phyloP scores from a whole-genome alignment of 2,797 vertebrate species.

The Premnoplex brunnescens region DNA sequence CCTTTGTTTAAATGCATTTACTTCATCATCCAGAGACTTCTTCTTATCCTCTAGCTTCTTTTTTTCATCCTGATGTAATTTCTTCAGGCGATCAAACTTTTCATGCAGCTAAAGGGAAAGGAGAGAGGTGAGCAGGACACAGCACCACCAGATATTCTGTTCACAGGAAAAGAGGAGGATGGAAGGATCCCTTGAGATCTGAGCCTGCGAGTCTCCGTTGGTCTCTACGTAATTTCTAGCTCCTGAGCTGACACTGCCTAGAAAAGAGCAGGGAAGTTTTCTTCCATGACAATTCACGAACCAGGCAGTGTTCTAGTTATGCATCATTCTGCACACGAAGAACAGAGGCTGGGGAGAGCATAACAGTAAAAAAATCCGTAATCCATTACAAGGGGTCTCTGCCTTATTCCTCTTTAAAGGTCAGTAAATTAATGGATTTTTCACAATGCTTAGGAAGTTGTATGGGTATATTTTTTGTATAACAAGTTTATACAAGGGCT shows the following conservation, averaged over 20 bases:
- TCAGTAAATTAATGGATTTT: background rate
- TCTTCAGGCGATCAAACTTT: conserved; percentile 98
- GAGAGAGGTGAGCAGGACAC: background rate
- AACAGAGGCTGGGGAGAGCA: background rate
- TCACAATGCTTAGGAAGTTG: background rate
- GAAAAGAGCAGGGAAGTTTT: background rate
- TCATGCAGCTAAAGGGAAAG: conserved; percentile 86
- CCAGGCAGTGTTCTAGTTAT: background rate
- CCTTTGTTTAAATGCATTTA: conserved; percentile 96
- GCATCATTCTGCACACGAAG: background rate
- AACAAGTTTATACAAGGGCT: background rate
- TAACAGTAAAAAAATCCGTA: background rate
- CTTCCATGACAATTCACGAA: background rate
- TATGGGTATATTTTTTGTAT: background rate
- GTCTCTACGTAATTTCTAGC: background rate
- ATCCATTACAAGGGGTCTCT: background rate
- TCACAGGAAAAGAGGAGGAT: background rate
- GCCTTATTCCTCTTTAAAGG: background rate
- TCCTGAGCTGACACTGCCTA: background rate
- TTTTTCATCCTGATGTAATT: conserved; percentile 97
- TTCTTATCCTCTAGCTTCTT: conserved; percentile 98
- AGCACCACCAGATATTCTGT: background rate
- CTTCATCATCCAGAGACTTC: conserved; percentile 92
- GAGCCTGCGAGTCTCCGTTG: background rate
- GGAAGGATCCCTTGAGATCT: background rate